Base-by-base conservation (phyloP, 2,797 vertebrate genomes). In the Amblyopsis hoosieri region DNA sequence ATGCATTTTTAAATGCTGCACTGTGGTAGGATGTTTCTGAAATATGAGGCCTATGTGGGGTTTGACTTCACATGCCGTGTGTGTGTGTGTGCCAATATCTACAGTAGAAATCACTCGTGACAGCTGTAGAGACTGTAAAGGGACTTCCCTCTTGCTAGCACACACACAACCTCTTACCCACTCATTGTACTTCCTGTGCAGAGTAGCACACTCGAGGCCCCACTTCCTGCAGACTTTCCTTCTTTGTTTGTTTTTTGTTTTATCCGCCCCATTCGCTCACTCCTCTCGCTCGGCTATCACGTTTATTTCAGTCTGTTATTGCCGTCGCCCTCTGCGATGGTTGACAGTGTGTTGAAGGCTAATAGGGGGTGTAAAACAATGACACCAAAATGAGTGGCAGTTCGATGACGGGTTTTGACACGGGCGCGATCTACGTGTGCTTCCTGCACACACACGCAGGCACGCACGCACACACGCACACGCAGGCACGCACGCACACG, bases 171-270 rank as follows among this genome's bases (percentile, higher is more conserved):
- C 83, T 84, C 75, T 81, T 70, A 78, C 82, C 67, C 60, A 73
- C 71, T 83, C 58, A 23, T 23, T 78, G 15, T 73, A 73, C 81
- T 89, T 89, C 82, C 83, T 84, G 82, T 75, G 67, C 29, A 61
- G 66, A 73, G 71, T 59, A 66, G 68, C 59, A 54, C 71, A 64
- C 53, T 58, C 62, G 54, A 54, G 70, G 67, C 57, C 48, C 75
- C 12, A 72, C 74, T 82, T 86, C 82, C 86, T 82, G 64, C 66
- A 37, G 69, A 65, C 76, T 19, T 65, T 58, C 31, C 10, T 55
- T 75, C 50, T 75, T 54, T 72, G 64, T 64, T 29, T 69, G 72
- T 69, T 63, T 14, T 31, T 31, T 45, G 66, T 51, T 50, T 68
- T 12, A 9, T 23, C 50, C 15, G 10, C 11, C 3, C 14, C 5